phyloP scores from a whole-genome alignment of 2,888 invertebrate genomes.

The Tipula helvola region DNA sequence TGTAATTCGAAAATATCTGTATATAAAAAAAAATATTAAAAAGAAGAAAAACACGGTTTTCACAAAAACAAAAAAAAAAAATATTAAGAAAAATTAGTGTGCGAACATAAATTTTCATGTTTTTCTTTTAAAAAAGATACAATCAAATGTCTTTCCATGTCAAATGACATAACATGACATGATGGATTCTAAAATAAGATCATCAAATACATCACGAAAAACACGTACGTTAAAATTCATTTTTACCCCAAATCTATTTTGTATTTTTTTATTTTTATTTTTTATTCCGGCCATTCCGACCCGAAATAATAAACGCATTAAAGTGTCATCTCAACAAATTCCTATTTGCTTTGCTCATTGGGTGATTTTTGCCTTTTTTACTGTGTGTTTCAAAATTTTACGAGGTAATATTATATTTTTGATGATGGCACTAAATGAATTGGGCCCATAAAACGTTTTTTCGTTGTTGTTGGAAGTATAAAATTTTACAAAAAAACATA shows the following conservation, averaged over 20 bases:
- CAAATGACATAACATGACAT: constrained; percentile 8
- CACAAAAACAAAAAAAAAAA: constrained; percentile 4
- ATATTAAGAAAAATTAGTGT: constrained; percentile 5
- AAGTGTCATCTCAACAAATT: not conserved
- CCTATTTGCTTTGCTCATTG: not conserved
- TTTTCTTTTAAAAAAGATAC: not conserved
- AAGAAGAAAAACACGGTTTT: constrained; percentile 9
- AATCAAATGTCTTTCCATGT: constrained; percentile 10
- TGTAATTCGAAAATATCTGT: not conserved
- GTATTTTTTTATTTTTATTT: not conserved
- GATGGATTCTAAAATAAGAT: constrained; percentile 6
- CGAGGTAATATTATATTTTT: not conserved
- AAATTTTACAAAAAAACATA: not conserved
- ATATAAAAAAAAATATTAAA: not conserved
- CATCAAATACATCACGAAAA: not conserved
- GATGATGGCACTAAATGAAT: not conserved
- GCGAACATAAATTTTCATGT: constrained; percentile 10
- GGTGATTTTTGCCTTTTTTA: not conserved
- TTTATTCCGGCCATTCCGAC: not conserved
- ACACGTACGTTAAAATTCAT: not conserved
- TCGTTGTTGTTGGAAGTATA: not conserved
- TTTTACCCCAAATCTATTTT: not conserved
- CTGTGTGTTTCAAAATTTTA: not conserved
- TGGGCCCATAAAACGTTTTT: not conserved
- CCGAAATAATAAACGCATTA: not conserved